Evolutionary conservation across 2,113 vertebrate genomes (phyloP), one percentile per base, ranked within the genome.

Genomic region (Lagopus muta): DNA sequence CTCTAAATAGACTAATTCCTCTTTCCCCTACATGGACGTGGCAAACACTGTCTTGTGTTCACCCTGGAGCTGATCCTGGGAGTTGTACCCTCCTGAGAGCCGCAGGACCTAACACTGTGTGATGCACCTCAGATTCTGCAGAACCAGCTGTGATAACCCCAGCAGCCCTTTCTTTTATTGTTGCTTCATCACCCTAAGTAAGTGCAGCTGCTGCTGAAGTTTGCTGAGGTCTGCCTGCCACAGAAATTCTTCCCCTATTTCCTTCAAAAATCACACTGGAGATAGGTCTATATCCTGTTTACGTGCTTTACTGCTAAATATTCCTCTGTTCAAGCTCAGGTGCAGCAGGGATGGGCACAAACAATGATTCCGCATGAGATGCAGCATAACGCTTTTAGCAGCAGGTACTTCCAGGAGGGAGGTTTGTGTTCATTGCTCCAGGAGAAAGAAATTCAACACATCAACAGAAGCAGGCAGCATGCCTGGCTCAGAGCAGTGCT

Each of bases 1-100:
- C 43, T 43, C 66, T 81, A 77, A 80, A 87, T 57, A 80, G 76
- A 28, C 65, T 72, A 82, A 74, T 89, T 88, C 61, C 60, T 72
- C 61, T 90, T 95, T 83, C 86, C 42, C 74, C 76, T 79, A 0
- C 19, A 5, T 28, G 52, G 65, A 83, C 76, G 24, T 54, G 36
- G 47, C 14, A 78, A 64, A 58, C 34, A 42, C 1, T 70, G 10
- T 36, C 54, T 43, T 82, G 17, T 61, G 27, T 48, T 90, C 82
- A 42, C 77, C 81, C 74, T 72, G 70, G 78, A 87, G 73, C 57
- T 88, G 72, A 82, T 42, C 45, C 70, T 76, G 43, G 62, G 48
- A 65, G 7, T 20, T 86, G 69, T 78, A 18, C 40, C 75, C 81
- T 89, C 73, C 65, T 21, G 40, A 30, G n/a, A 75, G 62, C 57